These are phyloP conservation scores for Drosophila kanapiae DNA, from an alignment of 1,140 invertebrate species.

Conservation along the genomic window DNA sequence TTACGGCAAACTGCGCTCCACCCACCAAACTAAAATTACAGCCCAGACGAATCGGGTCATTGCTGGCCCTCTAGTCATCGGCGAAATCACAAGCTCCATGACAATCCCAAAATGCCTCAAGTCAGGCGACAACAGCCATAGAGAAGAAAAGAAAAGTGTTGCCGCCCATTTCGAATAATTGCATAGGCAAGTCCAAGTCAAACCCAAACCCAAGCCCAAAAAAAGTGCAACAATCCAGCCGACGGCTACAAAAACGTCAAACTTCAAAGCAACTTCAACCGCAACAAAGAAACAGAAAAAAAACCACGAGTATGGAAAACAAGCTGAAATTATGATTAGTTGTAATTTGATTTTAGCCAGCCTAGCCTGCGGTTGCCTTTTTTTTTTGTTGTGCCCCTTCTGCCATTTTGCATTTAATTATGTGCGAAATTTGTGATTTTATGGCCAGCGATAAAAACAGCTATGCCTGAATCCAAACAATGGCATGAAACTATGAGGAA, in stretches of 20 bases:
- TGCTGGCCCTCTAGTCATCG: constrained; percentile 27
- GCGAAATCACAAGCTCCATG: constrained; percentile 30
- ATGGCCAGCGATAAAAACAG: constrained; percentile 45
- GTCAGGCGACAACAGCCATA: constrained; percentile 17
- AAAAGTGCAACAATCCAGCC: constrained; percentile 39
- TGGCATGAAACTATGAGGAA: not conserved
- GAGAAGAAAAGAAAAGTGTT: constrained; percentile 35
- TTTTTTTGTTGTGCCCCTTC: not conserved
- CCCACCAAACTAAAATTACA: constrained; percentile 11
- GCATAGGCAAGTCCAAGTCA: constrained; percentile 43
- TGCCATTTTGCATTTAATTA: constrained; percentile 69
- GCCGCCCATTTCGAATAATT: constrained; percentile 68
- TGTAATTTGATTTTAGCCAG: constrained; percentile 70
- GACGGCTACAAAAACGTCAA: constrained; percentile 37
- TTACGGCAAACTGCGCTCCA: constrained; percentile 11
- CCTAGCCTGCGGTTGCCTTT: constrained; percentile 30
- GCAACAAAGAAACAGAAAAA: constrained; percentile 37
- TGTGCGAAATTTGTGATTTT: constrained; percentile 70
- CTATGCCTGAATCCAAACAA: constrained; percentile 34
- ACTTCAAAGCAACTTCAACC: constrained; percentile 52
- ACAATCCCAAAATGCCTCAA: constrained; percentile 47
- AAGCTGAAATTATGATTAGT: constrained; percentile 66
- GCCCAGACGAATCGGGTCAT: constrained; percentile 26
- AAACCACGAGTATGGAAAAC: constrained; percentile 23
- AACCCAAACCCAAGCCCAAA: constrained; percentile 5